A percentile compares a stretch with the other conserved stretches of the same genome.
Evolutionary conservation across 1,140 invertebrate species (phyloP).

Genomic region (Papilio dardanus): DNA sequence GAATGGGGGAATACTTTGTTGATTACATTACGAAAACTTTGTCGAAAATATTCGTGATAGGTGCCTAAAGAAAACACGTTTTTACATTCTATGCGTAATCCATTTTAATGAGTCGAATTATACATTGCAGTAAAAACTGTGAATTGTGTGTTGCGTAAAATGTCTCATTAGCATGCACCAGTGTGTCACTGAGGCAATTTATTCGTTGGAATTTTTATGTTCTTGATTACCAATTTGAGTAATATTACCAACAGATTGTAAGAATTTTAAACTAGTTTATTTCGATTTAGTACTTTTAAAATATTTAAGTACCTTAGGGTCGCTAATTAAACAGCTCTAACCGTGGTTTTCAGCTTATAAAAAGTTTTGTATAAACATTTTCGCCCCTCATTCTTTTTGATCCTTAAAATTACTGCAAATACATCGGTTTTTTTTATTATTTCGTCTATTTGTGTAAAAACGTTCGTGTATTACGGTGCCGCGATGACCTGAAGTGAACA

Average conservation of each 20-base stretch:
- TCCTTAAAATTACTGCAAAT: too few relatives aligned
- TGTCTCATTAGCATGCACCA: slow-evolving; percentile 14
- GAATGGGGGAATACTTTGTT: too few relatives aligned
- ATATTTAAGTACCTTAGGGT: neutral
- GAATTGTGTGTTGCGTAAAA: slow-evolving; percentile 18
- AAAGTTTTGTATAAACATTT: too few relatives aligned
- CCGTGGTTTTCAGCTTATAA: too few relatives aligned
- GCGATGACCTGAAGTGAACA: too few relatives aligned
- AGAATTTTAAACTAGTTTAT: neutral
- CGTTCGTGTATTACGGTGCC: too few relatives aligned
- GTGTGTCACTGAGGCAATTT: slow-evolving; percentile 18
- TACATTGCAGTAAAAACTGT: neutral
- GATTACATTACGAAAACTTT: too few relatives aligned
- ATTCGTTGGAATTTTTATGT: slow-evolving; percentile 13
- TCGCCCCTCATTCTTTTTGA: too few relatives aligned
- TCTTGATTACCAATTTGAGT: neutral
- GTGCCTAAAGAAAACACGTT: neutral
- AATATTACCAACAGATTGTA: neutral
- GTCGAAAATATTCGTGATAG: too few relatives aligned
- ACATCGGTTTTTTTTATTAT: too few relatives aligned
- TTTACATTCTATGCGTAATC: slow-evolving; percentile 23
- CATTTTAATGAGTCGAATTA: slow-evolving; percentile 26
- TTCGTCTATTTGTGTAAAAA: too few relatives aligned
- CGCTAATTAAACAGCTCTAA: too few relatives aligned
- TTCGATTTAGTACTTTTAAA: neutral